phyloP scores from a whole-genome alignment of 2,888 invertebrate genomes.

The Bedellia somnulentella region DNA sequence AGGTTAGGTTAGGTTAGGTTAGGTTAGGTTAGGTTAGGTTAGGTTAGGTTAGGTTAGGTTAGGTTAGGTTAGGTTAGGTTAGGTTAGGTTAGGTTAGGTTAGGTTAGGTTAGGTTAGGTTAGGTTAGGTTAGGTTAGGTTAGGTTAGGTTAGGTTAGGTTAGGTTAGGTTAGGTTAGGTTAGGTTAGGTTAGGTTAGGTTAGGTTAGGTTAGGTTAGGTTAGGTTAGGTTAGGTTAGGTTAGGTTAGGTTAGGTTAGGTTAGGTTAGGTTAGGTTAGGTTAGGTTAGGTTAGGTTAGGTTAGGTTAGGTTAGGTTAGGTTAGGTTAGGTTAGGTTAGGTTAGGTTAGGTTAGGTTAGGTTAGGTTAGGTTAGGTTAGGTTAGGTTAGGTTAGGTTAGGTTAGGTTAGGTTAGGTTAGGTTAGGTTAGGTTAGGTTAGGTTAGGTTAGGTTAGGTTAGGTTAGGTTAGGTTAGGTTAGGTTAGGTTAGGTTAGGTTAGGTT shows the following conservation, averaged over 20 bases:
- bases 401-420: slow-evolving; percentile 4
- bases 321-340: slow-evolving; percentile 6
- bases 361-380: slow-evolving; percentile 4
- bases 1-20: slow-evolving; percentile 7
- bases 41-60: slow-evolving; percentile 7
- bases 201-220: slow-evolving; percentile 9
- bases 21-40: slow-evolving; percentile 7
- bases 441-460: slow-evolving; percentile 5
- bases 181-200: slow-evolving; percentile 13
- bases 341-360: slow-evolving; percentile 7
- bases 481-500: slow-evolving; percentile 7
- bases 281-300: slow-evolving; percentile 9
- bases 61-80: slow-evolving; percentile 7
- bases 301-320: slow-evolving; percentile 3
- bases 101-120: slow-evolving; percentile 13
- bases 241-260: slow-evolving; percentile 10
- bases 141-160: slow-evolving; percentile 12
- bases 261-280: slow-evolving; percentile 9
- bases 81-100: slow-evolving; percentile 11
- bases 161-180: slow-evolving; percentile 12
- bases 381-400: slow-evolving; percentile 4
- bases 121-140: slow-evolving; percentile 13
- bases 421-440: slow-evolving; percentile 4
- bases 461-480: slow-evolving; percentile 5
- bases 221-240: slow-evolving; percentile 11